phyloP scores from a whole-genome alignment of 2,797 vertebrate species.

The Austrolebias charrua region DNA sequence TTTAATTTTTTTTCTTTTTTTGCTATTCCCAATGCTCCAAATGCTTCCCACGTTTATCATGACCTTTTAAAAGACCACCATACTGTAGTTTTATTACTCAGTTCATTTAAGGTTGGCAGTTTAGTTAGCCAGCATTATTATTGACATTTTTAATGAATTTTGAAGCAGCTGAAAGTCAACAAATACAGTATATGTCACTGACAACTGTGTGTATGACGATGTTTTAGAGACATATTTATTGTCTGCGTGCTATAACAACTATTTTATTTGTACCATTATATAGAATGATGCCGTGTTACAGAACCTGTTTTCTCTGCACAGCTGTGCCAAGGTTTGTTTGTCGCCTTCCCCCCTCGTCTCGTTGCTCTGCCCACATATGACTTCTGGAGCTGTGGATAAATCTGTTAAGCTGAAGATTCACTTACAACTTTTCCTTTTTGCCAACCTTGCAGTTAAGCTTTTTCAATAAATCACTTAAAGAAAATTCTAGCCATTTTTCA shows the following conservation, averaged over 20 bases:
- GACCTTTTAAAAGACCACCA: constrained; percentile 1
- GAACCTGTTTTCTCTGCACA: neutral
- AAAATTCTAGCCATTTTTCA: neutral
- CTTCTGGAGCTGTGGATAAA: neutral
- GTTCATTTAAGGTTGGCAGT: neutral
- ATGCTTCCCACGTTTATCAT: neutral
- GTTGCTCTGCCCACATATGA: too few relatives aligned
- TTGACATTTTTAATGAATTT: too few relatives aligned
- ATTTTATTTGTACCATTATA: too few relatives aligned
- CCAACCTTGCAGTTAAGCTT: neutral
- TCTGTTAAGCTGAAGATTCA: neutral
- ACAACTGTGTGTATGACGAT: too few relatives aligned
- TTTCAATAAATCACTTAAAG: neutral
- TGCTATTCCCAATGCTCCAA: neutral
- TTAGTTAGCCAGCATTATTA: neutral
- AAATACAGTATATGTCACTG: too few relatives aligned
- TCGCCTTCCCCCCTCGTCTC: neutral
- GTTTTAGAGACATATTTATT: too few relatives aligned
- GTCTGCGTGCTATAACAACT: too few relatives aligned
- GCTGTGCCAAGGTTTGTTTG: neutral
- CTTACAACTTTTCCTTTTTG: neutral
- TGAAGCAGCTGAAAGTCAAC: too few relatives aligned
- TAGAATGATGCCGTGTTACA: too few relatives aligned
- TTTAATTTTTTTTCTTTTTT: neutral
- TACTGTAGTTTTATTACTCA: neutral